Conservation (phyloP, 30 jellyfish, hydroid and myxozoan species). For the Aurelia aurita complex sp. Pacific region DNA sequence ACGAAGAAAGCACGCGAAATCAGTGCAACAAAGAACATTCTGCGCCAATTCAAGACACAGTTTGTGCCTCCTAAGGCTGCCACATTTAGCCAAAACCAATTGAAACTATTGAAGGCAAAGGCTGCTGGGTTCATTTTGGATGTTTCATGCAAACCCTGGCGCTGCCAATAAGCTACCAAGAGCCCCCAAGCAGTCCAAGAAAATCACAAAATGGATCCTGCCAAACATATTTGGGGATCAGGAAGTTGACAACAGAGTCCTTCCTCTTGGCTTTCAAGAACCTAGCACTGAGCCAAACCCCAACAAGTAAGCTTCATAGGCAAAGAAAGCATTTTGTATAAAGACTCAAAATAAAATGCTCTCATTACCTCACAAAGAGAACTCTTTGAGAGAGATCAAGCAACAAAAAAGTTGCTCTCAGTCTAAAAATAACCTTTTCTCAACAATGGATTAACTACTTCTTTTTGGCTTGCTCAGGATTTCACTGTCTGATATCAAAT, state of each 20-base stretch:
- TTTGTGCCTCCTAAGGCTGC: not conserved
- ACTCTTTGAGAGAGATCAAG: no score
- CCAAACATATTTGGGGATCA: not conserved
- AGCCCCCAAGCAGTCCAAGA: not conserved
- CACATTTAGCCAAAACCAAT: not conserved
- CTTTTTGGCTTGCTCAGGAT: no score
- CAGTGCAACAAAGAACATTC: not conserved
- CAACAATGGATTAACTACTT: no score
- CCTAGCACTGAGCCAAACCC: not conserved
- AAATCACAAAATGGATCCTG: not conserved
- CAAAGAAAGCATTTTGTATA: no score
- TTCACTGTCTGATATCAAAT: no score
- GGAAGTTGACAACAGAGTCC: not conserved
- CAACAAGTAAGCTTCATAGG: no score
- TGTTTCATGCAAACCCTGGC: not conserved
- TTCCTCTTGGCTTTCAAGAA: not conserved
- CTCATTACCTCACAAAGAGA: no score
- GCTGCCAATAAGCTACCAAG: not conserved
- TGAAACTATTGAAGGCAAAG: not conserved
- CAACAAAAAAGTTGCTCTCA: no score
- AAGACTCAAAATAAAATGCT: no score
- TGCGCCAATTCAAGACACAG: not conserved
- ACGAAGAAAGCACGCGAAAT: not conserved
- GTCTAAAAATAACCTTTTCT: no score
- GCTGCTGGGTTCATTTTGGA: not conserved